A percentile compares a stretch with the other conserved stretches of the same genome.
Conservation (phyloP, 2,888 invertebrate species). For the Pristionchus fissidentatus region DNA sequence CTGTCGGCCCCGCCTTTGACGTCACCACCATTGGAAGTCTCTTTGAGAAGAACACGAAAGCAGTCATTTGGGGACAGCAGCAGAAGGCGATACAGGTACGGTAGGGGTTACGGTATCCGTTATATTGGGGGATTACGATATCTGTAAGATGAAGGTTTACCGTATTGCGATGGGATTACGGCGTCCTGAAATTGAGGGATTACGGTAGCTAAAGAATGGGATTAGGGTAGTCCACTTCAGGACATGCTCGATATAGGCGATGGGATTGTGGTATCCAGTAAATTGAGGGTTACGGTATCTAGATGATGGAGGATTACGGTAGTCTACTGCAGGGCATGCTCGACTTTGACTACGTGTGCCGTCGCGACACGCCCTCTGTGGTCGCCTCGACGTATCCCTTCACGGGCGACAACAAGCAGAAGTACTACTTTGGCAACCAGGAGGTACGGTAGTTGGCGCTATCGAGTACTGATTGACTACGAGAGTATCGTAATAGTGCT, state of each 20-base stretch:
- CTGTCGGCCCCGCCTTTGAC: slow-evolving; percentile 11
- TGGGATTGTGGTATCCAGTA: neutral
- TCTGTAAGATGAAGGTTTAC: neutral
- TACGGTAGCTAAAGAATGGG: neutral
- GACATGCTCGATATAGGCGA: slow-evolving; percentile 93
- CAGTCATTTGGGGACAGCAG: slow-evolving; percentile 99
- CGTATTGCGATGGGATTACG: neutral
- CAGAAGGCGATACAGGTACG: slow-evolving; percentile 85
- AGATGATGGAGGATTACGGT: neutral
- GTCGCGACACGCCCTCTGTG: slow-evolving; percentile 87
- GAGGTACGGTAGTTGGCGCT: slow-evolving; percentile 76
- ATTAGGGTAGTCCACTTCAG: slow-evolving; percentile 78
- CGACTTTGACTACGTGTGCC: slow-evolving; percentile 94
- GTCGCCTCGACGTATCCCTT: slow-evolving; percentile 98
- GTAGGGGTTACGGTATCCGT: neutral
- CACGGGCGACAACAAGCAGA: slow-evolving; percentile 95
- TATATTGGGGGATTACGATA: neutral
- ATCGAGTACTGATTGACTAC: neutral
- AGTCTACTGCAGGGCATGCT: slow-evolving; percentile 86
- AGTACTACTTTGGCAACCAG: slow-evolving; percentile 99
- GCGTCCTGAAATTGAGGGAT: neutral
- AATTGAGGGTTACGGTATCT: neutral
- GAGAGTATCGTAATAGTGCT: neutral
- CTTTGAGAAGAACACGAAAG: slow-evolving; percentile 76
- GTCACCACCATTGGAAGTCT: neutral